Conservation (phyloP, 2,113 vertebrate genomes). For the Pseudois nayaur region DNA sequence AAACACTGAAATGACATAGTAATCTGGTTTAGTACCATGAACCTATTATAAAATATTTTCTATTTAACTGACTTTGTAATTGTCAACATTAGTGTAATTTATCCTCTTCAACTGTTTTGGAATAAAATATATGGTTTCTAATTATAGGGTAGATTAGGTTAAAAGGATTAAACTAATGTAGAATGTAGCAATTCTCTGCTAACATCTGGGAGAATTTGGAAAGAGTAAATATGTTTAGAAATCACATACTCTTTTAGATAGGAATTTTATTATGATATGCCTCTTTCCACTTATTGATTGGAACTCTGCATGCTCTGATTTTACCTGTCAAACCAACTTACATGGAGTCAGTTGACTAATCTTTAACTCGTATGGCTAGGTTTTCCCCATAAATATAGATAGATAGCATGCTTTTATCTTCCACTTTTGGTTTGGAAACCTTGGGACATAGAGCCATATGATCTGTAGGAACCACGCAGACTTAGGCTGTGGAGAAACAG, state of each 20-base stretch:
- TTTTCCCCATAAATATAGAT: neutral
- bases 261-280: neutral
- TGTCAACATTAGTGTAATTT: constrained; percentile 58
- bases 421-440: neutral
- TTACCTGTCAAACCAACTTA: neutral
- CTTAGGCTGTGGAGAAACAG: neutral
- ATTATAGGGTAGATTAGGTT: constrained; percentile 57
- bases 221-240: constrained; percentile 7
- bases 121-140: constrained; percentile 35
- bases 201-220: constrained; percentile 8
- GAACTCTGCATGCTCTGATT: neutral
- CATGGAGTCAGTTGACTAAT: neutral
- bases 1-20: constrained; percentile 34
- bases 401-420: neutral
- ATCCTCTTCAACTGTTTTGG: constrained; percentile 42
- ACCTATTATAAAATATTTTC: constrained; percentile 35
- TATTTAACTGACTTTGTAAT: constrained; percentile 47
- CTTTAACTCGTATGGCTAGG: neutral
- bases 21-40: constrained; percentile 40
- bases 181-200: constrained; percentile 31
- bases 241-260: neutral
- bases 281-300: neutral
- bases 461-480: neutral
- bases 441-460: neutral
- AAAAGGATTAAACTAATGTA: constrained; percentile 54